Conservation (phyloP, 2,888 invertebrate species). For the Dioctria linearis region DNA sequence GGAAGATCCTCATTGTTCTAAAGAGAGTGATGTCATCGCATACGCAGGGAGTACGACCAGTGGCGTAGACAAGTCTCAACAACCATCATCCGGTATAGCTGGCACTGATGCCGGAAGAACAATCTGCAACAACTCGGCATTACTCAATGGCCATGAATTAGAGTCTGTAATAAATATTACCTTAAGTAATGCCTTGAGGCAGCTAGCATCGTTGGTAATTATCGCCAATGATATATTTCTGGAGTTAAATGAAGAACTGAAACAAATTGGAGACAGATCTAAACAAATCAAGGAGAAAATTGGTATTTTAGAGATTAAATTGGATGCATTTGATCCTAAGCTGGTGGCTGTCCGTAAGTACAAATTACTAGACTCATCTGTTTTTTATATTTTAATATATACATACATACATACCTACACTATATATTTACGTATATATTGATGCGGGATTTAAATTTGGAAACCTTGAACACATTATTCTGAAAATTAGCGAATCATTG, state of each 20-base stretch:
- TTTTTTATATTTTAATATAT: slow-evolving; percentile 54
- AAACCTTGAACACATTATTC: no score
- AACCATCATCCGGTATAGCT: neutral
- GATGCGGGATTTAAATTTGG: no score
- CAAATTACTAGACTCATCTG: slow-evolving; percentile 42
- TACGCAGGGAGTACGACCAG: slow-evolving; percentile 13
- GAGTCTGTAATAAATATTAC: slow-evolving; percentile 91
- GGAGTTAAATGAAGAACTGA: slow-evolving; percentile 83
- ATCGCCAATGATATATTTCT: slow-evolving; percentile 90
- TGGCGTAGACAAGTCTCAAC: slow-evolving; percentile 10
- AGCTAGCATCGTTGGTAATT: slow-evolving; percentile 87
- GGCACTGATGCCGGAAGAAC: neutral
- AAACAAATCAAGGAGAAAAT: slow-evolving; percentile 80
- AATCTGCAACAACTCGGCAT: slow-evolving; percentile 18
- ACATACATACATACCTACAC: no score
- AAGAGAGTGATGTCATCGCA: slow-evolving; percentile 50
- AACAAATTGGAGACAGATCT: slow-evolving; percentile 82
- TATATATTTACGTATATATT: no score
- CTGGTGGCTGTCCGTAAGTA: slow-evolving; percentile 95
- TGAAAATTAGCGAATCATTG: no score
- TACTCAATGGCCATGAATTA: slow-evolving; percentile 81
- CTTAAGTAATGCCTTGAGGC: slow-evolving; percentile 86
- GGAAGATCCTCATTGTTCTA: slow-evolving; percentile 38
- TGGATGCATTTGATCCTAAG: slow-evolving; percentile 86
- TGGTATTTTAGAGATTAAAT: slow-evolving; percentile 79